A percentile compares a stretch with the other conserved stretches of the same genome.
These are phyloP conservation scores for Phortica magna DNA, from an alignment of 2,888 invertebrate species.

Conservation along the genomic window DNA sequence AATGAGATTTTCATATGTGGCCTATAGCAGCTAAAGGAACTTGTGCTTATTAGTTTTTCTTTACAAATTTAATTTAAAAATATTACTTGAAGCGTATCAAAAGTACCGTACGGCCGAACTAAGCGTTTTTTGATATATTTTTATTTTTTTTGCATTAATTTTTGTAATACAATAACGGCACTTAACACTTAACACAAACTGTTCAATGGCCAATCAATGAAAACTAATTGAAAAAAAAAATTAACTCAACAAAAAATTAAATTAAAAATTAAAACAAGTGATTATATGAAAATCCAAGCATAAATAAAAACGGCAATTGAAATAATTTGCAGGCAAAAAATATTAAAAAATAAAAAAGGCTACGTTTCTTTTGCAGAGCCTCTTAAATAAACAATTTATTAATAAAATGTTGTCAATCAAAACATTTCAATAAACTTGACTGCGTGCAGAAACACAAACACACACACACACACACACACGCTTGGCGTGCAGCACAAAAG, in stretches of 20 bases:
- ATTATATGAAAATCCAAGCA: background rate
- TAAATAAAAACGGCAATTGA: background rate
- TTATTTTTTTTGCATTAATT: background rate
- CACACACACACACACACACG: background rate
- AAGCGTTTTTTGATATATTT: background rate
- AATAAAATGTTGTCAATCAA: background rate
- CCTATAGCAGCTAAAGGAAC: no score
- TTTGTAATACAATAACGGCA: background rate
- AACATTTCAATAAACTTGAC: background rate
- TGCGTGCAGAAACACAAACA: background rate
- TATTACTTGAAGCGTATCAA: background rate
- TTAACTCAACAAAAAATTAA: constrained; percentile 61
- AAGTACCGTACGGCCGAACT: background rate
- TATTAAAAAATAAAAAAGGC: background rate
- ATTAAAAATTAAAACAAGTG: constrained; percentile 46
- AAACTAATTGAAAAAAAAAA: constrained; percentile 66
- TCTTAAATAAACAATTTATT: background rate
- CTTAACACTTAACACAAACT: background rate
- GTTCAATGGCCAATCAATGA: constrained; percentile 68
- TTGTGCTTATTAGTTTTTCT: no score
- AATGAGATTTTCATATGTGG: no score
- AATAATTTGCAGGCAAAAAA: background rate
- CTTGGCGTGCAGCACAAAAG: background rate
- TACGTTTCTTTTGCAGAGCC: background rate
- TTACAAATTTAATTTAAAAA: no score